These are phyloP conservation scores for Hydropsyche betteni DNA, from an alignment of 2,888 invertebrate species.

Conservation along the genomic window DNA sequence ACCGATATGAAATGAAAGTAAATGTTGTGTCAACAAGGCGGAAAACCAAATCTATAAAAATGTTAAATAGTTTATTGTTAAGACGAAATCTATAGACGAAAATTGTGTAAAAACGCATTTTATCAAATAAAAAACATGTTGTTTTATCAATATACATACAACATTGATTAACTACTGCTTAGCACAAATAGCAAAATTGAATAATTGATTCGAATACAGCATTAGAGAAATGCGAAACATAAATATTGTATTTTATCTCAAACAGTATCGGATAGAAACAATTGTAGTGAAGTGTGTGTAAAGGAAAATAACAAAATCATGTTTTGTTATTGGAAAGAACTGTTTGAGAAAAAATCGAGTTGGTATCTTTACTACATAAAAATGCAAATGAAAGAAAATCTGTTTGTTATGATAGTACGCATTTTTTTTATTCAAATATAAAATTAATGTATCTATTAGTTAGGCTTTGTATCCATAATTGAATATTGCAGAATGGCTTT, in stretches of 20 bases:
- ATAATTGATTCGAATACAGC: constrained; percentile 14
- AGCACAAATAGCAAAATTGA: constrained; percentile 37
- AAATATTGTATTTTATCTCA: constrained; percentile 18
- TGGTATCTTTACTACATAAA: constrained; percentile 11
- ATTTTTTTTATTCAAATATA: constrained; percentile 9
- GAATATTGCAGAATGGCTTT: constrained; percentile 40
- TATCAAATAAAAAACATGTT: too few species aligned
- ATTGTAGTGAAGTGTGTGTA: not conserved
- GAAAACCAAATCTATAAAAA: too few species aligned
- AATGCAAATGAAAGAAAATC: constrained; percentile 26
- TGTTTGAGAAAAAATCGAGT: constrained; percentile 20
- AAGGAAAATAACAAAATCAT: not conserved
- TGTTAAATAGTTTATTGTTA: too few species aligned
- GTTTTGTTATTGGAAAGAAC: not conserved
- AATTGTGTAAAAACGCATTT: too few species aligned
- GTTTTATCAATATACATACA: constrained; percentile 26
- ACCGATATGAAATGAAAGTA: too few species aligned
- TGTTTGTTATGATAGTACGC: constrained; percentile 6
- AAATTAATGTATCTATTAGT: constrained; percentile 10
- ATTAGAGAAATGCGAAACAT: constrained; percentile 28
- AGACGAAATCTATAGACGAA: too few species aligned
- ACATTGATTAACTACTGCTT: constrained; percentile 35
- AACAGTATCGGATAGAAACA: not conserved
- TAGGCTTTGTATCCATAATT: constrained; percentile 35
- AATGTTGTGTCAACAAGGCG: too few species aligned